Evolutionary conservation across 2,888 invertebrate species (phyloP).

Genomic region (Lydus trimaculatus): DNA sequence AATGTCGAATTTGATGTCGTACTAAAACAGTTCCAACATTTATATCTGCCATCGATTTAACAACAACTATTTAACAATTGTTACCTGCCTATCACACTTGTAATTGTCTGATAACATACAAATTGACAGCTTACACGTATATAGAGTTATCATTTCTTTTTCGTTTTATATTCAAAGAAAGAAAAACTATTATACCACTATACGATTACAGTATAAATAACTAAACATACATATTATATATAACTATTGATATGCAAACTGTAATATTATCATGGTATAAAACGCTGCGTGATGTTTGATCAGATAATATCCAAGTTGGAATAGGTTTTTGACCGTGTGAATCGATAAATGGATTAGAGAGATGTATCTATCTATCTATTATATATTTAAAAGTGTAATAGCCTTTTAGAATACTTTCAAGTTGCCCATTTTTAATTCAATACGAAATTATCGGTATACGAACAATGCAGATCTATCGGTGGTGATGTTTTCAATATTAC

Average conservation of each 20-base stretch:
- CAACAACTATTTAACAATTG: slow-evolving; percentile 59
- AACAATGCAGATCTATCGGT: no score
- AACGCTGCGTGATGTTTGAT: slow-evolving; percentile 53
- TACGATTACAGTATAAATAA: slow-evolving; percentile 48
- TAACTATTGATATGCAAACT: slow-evolving; percentile 44
- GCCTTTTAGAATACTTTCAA: background rate
- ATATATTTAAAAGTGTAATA: slow-evolving; percentile 17
- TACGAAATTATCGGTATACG: no score
- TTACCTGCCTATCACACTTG: slow-evolving; percentile 58
- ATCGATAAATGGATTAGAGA: slow-evolving; percentile 58
- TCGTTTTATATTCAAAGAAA: no score
- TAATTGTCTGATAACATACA: slow-evolving; percentile 59
- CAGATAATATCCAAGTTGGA: slow-evolving; percentile 57
- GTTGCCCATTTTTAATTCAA: background rate
- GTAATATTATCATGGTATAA: slow-evolving; percentile 53
- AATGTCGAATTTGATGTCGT: background rate
- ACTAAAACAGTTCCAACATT: slow-evolving; percentile 17
- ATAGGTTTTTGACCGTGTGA: slow-evolving; percentile 60
- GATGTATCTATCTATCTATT: slow-evolving; percentile 47
- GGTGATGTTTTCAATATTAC: no score
- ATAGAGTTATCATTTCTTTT: slow-evolving; percentile 51
- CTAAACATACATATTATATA: slow-evolving; percentile 34
- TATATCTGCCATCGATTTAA: slow-evolving; percentile 48
- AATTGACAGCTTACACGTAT: slow-evolving; percentile 55
- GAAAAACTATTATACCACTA: slow-evolving; percentile 49